phyloP scores from a whole-genome alignment of 2,888 invertebrate species.

The Labia minor region DNA sequence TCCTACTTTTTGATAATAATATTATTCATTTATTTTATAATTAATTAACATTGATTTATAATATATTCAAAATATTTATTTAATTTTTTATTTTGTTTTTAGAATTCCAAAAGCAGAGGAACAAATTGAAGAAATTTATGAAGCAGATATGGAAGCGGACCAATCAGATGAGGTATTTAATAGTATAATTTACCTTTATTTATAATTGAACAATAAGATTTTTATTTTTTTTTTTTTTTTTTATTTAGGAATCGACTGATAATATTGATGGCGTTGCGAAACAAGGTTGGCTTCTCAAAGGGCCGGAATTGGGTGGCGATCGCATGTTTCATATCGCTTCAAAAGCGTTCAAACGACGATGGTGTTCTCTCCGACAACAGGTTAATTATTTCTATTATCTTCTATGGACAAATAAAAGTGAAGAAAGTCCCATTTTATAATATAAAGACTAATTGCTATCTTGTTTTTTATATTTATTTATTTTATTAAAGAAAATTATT shows the following conservation, averaged over 20 bases:
- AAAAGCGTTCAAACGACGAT: conserved; percentile 83
- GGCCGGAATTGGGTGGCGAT: conserved; percentile 81
- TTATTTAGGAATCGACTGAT: conserved; percentile 29
- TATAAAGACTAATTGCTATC: too few species aligned
- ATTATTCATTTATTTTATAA: too few species aligned
- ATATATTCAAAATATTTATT: conserved; percentile 21
- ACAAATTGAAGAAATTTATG: conserved; percentile 74
- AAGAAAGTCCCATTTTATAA: too few species aligned
- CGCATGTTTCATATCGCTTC: conserved; percentile 86
- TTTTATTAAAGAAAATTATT: too few species aligned
- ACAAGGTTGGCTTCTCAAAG: conserved; percentile 83
- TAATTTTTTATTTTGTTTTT: conserved; percentile 22
- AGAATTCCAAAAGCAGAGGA: conserved; percentile 44
- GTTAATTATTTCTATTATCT: not conserved
- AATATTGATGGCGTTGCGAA: conserved; percentile 72
- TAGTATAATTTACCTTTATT: conserved; percentile 30
- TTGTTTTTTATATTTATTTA: not conserved
- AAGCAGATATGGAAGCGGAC: conserved; percentile 79
- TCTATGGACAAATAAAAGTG: too few species aligned
- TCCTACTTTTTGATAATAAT: too few species aligned
- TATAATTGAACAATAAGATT: conserved; percentile 18
- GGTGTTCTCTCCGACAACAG: conserved; percentile 45
- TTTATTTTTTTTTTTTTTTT: conserved; percentile 16
- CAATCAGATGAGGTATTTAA: conserved; percentile 56
- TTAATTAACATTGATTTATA: too few species aligned